Conservation (phyloP, 2,888 invertebrate species). For the Teleiodes luculella region DNA sequence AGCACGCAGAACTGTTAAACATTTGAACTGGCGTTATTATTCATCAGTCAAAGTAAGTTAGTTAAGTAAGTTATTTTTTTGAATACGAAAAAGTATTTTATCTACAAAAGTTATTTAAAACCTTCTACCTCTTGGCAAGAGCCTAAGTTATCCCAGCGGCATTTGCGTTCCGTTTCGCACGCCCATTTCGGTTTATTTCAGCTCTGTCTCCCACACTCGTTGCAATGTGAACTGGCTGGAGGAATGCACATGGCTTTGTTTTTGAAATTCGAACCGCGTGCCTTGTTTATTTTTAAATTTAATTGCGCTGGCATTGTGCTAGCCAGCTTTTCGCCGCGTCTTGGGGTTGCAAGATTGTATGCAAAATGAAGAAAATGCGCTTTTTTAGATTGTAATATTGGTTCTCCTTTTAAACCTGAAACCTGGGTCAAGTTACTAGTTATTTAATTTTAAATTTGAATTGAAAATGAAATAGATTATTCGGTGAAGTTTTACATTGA, state of each 20-base stretch:
- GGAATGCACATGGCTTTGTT: constrained; percentile 39
- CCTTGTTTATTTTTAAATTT: constrained; percentile 28
- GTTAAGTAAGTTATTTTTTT: too few relatives aligned
- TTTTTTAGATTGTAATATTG: neutral
- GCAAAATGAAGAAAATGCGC: neutral
- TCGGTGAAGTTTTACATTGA: too few relatives aligned
- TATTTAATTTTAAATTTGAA: too few relatives aligned
- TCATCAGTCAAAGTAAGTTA: too few relatives aligned
- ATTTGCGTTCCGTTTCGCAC: constrained; percentile 43
- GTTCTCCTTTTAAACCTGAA: too few relatives aligned
- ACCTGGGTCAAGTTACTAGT: too few relatives aligned
- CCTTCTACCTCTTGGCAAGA: neutral
- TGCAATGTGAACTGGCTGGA: constrained; percentile 34
- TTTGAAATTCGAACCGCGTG: constrained; percentile 45
- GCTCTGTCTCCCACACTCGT: constrained; percentile 49
- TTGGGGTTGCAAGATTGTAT: neutral
- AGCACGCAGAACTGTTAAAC: too few relatives aligned
- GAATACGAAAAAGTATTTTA: neutral
- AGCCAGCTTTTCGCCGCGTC: neutral
- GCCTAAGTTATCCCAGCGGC: constrained; percentile 16
- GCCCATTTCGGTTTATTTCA: constrained; percentile 43
- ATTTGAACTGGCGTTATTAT: too few relatives aligned
- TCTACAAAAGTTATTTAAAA: neutral
- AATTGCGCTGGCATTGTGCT: constrained; percentile 18
- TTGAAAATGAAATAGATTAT: neutral